phyloP scores from a whole-genome alignment of 1,140 invertebrate species.

The Drosophila punjabiensis region DNA sequence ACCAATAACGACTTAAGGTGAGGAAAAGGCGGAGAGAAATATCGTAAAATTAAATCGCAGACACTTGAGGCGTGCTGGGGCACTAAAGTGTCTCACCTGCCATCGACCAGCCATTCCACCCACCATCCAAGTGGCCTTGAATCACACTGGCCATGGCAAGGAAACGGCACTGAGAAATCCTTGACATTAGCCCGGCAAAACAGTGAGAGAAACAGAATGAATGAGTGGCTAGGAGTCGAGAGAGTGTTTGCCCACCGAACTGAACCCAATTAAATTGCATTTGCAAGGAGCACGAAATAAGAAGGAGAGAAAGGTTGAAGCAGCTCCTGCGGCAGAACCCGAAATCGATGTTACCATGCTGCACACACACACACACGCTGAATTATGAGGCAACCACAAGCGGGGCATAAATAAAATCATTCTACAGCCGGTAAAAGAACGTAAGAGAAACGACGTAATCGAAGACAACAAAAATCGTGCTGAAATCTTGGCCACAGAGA shows the following conservation, averaged over 20 bases:
- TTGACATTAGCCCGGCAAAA: slow-evolving; percentile 40
- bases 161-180: slow-evolving; percentile 32
- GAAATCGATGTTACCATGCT: slow-evolving; percentile 70
- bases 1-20: slow-evolving; percentile 3
- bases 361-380: too few relatives aligned
- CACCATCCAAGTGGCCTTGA: slow-evolving; percentile 24
- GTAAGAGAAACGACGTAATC: slow-evolving; percentile 21
- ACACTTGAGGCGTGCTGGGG: slow-evolving; percentile 39
- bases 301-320: background rate
- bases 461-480: slow-evolving; percentile 54
- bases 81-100: slow-evolving; percentile 39
- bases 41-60: slow-evolving; percentile 46
- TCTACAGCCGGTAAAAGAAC: slow-evolving; percentile 42
- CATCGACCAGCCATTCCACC: slow-evolving; percentile 4
- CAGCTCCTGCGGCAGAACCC: background rate
- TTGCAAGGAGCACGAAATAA: slow-evolving; percentile 2
- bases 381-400: slow-evolving; percentile 79
- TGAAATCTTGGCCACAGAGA: slow-evolving; percentile 49
- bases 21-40: slow-evolving; percentile 23
- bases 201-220: slow-evolving; percentile 24
- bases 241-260: too few relatives aligned
- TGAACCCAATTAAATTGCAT: slow-evolving; percentile 77
- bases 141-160: too few relatives aligned
- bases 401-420: slow-evolving; percentile 81
- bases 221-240: background rate